phyloP scores from a whole-genome alignment of 2,113 vertebrate genomes.

The Trichomycterus rosablanca region DNA sequence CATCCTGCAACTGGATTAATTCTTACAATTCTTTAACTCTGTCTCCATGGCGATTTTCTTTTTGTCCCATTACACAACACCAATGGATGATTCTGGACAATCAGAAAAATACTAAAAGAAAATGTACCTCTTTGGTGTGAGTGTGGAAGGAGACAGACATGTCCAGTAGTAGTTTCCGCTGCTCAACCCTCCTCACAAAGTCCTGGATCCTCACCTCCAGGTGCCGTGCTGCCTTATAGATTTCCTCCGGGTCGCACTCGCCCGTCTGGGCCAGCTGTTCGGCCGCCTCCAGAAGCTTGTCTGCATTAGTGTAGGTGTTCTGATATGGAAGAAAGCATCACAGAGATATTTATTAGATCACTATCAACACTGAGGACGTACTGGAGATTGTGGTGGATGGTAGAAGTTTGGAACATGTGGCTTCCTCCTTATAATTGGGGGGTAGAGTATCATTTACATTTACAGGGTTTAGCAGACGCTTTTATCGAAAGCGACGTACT shows the following conservation, averaged over 20 bases:
- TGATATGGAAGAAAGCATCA: conserved; percentile 63
- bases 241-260: conserved; percentile 97
- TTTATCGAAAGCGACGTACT: no score
- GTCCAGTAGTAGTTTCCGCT: conserved; percentile 94
- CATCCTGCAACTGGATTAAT: no score
- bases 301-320: conserved; percentile 98
- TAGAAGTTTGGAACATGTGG: no score
- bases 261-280: conserved; percentile 97
- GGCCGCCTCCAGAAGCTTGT: conserved; percentile 96
- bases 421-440: no score
- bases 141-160: conserved; percentile 99
- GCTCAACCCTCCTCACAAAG: conserved; percentile 93
- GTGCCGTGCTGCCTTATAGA: conserved; percentile 97
- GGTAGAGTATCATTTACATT: no score
- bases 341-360: conserved; percentile 8
- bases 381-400: no score
- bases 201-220: conserved; percentile 97
- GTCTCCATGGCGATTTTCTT: no score
- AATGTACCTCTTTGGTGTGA: conserved; percentile 94
- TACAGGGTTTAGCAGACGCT: no score
- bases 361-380: no score
- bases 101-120: neutral
- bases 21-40: no score
- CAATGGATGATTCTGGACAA: neutral
- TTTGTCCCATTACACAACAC: no score